Evolutionary conservation across 2,888 invertebrate genomes (phyloP), one percentile per base, ranked within the genome.

Genomic region (Embidobia sp.): DNA sequence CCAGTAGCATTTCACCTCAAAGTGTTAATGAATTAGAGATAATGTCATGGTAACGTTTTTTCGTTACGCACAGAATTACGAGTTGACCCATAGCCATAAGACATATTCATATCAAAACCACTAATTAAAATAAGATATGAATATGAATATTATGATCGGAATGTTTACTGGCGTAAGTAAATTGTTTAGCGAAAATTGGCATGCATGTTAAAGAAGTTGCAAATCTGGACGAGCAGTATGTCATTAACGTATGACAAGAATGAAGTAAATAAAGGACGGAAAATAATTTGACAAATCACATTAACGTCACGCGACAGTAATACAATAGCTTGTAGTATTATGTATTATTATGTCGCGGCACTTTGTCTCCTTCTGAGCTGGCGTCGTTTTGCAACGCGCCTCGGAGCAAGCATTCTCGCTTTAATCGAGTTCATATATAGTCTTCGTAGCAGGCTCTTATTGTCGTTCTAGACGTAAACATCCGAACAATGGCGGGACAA

Each of bases 381-480:
- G 49, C 67, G 44, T 51, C 64, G 64, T 74, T 74, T 74, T 64
- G 66, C 57, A 49, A 40, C 59, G 35, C 49, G 63, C 63, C 66
- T 57, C 51, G 70, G 70, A 59, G 67, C 51, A 33, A 55, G 70
- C 64, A 70, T 70, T 76, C 70, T 76, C 76, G 76, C 64, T 76
- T 76, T 76, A 76, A 76, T 76, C 76, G 64, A 70, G 69, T 76
- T 76, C 76, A 70, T 76, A 70, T 51, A 70, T 57, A 70, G 75
- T 63, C 75, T 61, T 67, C 69, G 49, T 67, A 53, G 67, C 66
- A 57, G 27, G 74, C 74, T 46, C 67, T 66, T 66, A 74, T 66
- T 66, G 74, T 64, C 75, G 53, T 48, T 35, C 67, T 46, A 61
- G 75, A 67, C 75, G 67, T 75, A 75, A 75, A 75, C 75, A 75